A percentile compares a stretch with the other conserved stretches of the same genome.
Evolutionary conservation across 2,888 invertebrate species (phyloP).

Genomic region (Tenthredo distinguenda): DNA sequence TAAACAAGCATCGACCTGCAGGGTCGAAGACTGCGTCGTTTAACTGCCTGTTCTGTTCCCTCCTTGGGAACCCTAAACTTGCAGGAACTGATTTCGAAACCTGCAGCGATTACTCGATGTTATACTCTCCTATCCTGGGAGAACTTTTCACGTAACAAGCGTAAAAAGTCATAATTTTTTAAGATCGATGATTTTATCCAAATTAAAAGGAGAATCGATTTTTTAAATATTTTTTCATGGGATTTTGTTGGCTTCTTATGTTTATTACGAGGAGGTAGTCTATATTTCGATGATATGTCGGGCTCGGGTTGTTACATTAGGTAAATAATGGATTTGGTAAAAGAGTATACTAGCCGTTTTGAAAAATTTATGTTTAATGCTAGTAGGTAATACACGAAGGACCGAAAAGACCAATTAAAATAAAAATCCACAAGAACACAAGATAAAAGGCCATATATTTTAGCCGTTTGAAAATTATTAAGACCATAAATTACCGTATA

Average conservation of each 20-base stretch:
- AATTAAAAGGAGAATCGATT: no score
- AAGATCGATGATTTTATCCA: no score
- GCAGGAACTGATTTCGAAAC: background rate
- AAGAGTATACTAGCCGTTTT: background rate
- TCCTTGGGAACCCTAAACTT: background rate
- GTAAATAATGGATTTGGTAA: background rate
- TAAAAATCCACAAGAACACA: background rate
- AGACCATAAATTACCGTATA: background rate
- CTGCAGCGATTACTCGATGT: background rate
- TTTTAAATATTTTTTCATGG: background rate
- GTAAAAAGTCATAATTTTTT: background rate
- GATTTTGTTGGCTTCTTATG: background rate
- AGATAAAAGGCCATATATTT: conserved; percentile 11
- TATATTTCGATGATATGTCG: background rate
- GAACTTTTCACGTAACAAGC: background rate
- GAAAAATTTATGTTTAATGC: background rate
- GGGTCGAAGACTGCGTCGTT: background rate
- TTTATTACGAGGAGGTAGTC: background rate
- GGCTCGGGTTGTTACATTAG: no score
- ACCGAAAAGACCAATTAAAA: background rate
- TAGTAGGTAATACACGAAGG: background rate
- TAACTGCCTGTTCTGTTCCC: background rate
- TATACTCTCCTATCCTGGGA: background rate
- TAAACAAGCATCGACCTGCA: background rate
- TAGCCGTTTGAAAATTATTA: conserved; percentile 33